Evolutionary conservation across 2,113 vertebrate genomes (phyloP).

Genomic region (Engraulis encrasicolus): DNA sequence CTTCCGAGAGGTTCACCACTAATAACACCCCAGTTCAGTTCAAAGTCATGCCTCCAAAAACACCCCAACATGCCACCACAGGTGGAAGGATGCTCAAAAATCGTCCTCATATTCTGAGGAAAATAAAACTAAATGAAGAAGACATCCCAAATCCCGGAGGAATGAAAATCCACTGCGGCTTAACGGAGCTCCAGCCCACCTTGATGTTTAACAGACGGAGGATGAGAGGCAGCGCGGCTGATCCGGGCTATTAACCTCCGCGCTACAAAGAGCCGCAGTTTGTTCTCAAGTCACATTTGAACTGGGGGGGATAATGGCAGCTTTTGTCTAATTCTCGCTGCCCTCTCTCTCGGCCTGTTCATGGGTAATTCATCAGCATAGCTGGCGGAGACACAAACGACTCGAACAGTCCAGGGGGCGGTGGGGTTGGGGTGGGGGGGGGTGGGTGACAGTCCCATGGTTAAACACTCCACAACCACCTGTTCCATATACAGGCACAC

Average conservation of each 20-base stretch:
- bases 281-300: conserved; percentile 1
- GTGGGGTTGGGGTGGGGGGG: too few species aligned
- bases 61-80: background rate
- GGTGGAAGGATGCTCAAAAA: background rate
- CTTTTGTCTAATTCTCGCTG: conserved; percentile 21
- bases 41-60: background rate
- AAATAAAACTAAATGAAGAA: too few species aligned
- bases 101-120: background rate
- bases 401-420: background rate
- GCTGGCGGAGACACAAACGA: conserved; percentile 14
- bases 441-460: conserved; percentile 4
- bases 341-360: background rate
- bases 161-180: conserved; percentile 5
- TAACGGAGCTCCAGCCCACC: background rate
- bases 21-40: background rate
- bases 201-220: conserved; percentile 6
- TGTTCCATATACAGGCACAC: too few species aligned
- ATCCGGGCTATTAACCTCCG: background rate
- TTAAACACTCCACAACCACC: too few species aligned
- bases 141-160: conserved; percentile 4
- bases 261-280: conserved; percentile 10
- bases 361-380: conserved; percentile 16
- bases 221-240: background rate
- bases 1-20: background rate
- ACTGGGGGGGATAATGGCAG: background rate